Evolutionary conservation across 2,888 invertebrate species (phyloP).

Genomic region (Nowickia ferox): DNA sequence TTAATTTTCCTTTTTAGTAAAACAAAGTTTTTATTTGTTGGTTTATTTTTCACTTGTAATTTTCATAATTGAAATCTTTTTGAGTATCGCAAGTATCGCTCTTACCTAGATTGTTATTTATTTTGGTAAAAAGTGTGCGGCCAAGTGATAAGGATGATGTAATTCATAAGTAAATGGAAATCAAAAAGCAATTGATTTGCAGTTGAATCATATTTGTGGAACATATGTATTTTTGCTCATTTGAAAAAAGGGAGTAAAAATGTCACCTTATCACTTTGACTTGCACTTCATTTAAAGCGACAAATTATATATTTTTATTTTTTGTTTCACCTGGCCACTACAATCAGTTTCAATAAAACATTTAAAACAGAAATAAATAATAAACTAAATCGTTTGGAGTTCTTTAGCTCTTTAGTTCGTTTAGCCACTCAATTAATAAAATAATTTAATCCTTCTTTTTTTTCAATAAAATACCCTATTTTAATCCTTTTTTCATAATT

Average conservation of each 20-base stretch:
- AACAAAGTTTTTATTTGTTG: conserved; percentile 1
- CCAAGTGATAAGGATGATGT: neutral
- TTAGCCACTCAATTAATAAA: conserved; percentile 1
- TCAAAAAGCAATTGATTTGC: neutral
- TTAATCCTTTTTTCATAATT: neutral
- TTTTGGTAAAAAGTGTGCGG: neutral
- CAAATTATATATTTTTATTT: neutral
- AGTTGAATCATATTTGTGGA: neutral
- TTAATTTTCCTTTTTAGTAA: conserved; percentile 1
- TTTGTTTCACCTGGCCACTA: neutral
- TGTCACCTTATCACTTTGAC: neutral
- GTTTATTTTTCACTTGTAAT: conserved; percentile 13
- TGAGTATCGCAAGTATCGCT: conserved; percentile 21
- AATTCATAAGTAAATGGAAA: no score
- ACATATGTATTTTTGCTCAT: neutral
- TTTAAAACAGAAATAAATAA: conserved; percentile 5
- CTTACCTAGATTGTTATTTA: conserved; percentile 29
- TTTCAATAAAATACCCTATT: neutral
- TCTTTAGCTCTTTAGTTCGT: no score
- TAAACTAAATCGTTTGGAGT: neutral
- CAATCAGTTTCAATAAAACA: neutral
- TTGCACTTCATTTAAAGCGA: neutral
- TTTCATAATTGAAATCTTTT: conserved; percentile 23
- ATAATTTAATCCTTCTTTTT: conserved; percentile 5
- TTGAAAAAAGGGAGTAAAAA: neutral